Base-by-base conservation (phyloP, 2,113 vertebrate genomes). In the Kryptolebias marmoratus region DNA sequence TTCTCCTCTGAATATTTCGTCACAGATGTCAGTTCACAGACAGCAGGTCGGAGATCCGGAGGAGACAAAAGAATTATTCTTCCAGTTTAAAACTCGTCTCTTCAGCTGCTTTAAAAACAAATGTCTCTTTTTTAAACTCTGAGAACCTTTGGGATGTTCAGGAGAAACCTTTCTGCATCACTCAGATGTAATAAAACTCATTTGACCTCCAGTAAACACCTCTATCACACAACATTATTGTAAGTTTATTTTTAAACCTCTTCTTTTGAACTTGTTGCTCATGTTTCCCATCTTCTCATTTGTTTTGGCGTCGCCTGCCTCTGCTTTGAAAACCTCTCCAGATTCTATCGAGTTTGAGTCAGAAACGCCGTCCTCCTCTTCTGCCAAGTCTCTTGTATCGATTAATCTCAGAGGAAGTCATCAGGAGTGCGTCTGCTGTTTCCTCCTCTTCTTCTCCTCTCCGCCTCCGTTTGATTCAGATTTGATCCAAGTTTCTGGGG, bases 381-480 rank as follows among this genome's bases (percentile, higher is more conserved):
- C 71, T 80, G 79, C 64, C 75, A 49, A 1, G 58, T 45, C 60
- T 73, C 68, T 39, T 61, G 59, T 32, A 61, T 69, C 36, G 5
- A 68, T 64, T 28, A 58, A 2, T 28, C n/a, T 6, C 39, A 60
- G 54, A 84, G 77, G 87, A 87, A 83, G 80, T 72, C 3, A 1
- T 54, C 52, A 75, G 80, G 84, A 85, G 80, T 56, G 13, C 63
- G 32, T 64, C 68, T 75, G 61, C 80, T 56, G 60, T 70, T 79
- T 84, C 81, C 79, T 87, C 58, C 42, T 30, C 12, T 54, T 70
- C 52, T 30, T 50, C 1, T 42, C 18, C 0, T 73, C 82, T 50
- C 31, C 39, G 68, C 44, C 0, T 57, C 47, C 54, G 28, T 78
- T 74, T 81, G 67, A 75, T 67, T 53, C 11, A 18, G 59, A 42